phyloP scores from a whole-genome alignment of 2,113 vertebrate genomes.

The Cavia porcellus region DNA sequence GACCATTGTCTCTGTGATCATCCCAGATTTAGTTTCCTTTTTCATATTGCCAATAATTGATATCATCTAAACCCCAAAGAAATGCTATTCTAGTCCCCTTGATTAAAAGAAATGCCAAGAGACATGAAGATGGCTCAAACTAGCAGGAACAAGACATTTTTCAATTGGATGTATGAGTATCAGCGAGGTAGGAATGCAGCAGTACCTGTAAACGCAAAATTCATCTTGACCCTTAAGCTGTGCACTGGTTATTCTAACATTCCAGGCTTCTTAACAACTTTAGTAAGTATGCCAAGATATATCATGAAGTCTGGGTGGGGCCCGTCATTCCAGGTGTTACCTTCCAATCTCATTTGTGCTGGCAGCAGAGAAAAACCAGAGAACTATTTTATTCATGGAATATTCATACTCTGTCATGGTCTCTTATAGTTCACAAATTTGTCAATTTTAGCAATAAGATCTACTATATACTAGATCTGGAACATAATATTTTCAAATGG shows the following conservation, averaged over 20 bases:
- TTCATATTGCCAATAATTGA: conserved; percentile 76
- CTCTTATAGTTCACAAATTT: not conserved
- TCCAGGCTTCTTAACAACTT: conserved; percentile 72
- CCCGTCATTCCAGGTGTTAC: conserved; percentile 34
- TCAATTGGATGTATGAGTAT: not conserved
- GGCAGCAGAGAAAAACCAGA: conserved; percentile 19
- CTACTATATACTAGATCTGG: not conserved
- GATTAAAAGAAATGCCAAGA: conserved; percentile 76
- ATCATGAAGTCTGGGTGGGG: conserved; percentile 25
- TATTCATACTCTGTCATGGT: not conserved
- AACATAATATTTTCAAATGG: not conserved
- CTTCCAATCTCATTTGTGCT: conserved; percentile 33
- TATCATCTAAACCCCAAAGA: conserved; percentile 75
- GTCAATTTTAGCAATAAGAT: conserved; percentile 20
- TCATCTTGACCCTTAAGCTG: not conserved
- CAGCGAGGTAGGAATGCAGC: conserved; percentile 73
- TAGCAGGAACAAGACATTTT: conserved; percentile 77
- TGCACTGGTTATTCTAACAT: conserved; percentile 15
- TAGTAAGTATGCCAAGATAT: conserved; percentile 54
- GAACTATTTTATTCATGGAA: not conserved
- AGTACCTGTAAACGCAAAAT: conserved; percentile 40
- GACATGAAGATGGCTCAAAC: conserved; percentile 69
- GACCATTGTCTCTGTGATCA: conserved; percentile 63
- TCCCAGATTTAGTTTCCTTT: conserved; percentile 73
- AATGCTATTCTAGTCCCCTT: conserved; percentile 68